Percentiles rank a stretch among this genome's conserved stretches.
Evolutionary conservation across 2,113 vertebrate genomes (phyloP).

Genomic region (Cyanoramphus novaezelandiae): DNA sequence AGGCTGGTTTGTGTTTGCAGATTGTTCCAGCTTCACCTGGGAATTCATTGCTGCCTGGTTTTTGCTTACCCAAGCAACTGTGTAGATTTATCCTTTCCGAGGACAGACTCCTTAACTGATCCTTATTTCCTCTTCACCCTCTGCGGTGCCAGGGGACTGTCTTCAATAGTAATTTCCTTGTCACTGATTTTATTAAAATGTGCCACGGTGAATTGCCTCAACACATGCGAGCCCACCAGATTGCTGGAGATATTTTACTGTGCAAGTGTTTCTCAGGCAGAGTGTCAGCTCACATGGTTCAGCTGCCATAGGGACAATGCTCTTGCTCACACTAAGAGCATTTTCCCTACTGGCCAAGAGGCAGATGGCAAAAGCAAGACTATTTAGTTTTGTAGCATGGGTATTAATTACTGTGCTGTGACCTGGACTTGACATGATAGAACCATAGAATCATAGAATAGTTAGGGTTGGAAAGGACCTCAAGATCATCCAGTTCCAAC

Average conservation of each 20-base stretch:
- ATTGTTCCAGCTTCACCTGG: neutral
- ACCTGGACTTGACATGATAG: neutral
- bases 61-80: neutral
- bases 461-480: no score
- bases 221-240: neutral
- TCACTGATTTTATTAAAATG: neutral
- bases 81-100: neutral
- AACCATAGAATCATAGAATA: no score
- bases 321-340: rapidly evolving
- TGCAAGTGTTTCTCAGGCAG: neutral
- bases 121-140: neutral
- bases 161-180: neutral
- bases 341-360: neutral
- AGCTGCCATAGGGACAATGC: rapidly evolving
- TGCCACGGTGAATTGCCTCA: neutral
- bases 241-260: neutral
- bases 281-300: neutral
- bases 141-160: neutral
- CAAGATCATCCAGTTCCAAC: no score
- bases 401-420: neutral
- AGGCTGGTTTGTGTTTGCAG: neutral
- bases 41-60: neutral
- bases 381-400: neutral
- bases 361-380: neutral
- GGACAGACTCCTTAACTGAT: neutral